phyloP scores from a whole-genome alignment of 2,888 invertebrate genomes.

The Acrobasis consociella region DNA sequence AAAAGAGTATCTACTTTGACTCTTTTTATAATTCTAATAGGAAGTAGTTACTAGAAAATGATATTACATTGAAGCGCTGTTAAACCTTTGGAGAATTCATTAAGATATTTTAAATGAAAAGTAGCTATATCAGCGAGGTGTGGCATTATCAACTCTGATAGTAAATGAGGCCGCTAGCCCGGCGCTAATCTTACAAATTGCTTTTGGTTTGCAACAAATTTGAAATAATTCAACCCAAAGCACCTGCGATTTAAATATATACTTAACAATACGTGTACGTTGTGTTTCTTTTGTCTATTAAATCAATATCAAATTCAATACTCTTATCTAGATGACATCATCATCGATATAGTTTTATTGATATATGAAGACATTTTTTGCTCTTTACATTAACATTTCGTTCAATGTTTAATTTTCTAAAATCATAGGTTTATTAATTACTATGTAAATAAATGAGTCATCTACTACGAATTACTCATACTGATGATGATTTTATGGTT shows the following conservation, averaged over 20 bases:
- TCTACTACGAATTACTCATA: background rate
- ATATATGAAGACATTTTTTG: background rate
- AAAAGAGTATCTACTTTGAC: too few species aligned
- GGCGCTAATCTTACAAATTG: slow-evolving; percentile 17
- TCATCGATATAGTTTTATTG: background rate
- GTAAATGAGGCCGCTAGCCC: slow-evolving; percentile 59
- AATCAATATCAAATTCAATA: background rate
- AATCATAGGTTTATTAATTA: background rate
- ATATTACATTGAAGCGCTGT: too few species aligned
- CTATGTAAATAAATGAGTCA: background rate
- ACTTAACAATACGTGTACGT: background rate
- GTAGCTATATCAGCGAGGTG: slow-evolving; percentile 40
- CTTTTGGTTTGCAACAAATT: background rate
- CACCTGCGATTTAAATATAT: too few species aligned
- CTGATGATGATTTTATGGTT: background rate
- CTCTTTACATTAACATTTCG: background rate
- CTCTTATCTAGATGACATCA: slow-evolving; percentile 18
- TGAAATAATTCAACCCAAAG: background rate
- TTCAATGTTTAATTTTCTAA: background rate
- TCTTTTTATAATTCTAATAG: too few species aligned
- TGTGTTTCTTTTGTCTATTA: background rate
- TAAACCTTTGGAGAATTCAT: background rate
- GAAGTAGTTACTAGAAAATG: too few species aligned
- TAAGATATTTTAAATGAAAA: background rate
- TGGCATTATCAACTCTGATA: slow-evolving; percentile 63